Evolutionary conservation across 2,797 vertebrate genomes (phyloP).

Genomic region (Sebastes matsubarae): DNA sequence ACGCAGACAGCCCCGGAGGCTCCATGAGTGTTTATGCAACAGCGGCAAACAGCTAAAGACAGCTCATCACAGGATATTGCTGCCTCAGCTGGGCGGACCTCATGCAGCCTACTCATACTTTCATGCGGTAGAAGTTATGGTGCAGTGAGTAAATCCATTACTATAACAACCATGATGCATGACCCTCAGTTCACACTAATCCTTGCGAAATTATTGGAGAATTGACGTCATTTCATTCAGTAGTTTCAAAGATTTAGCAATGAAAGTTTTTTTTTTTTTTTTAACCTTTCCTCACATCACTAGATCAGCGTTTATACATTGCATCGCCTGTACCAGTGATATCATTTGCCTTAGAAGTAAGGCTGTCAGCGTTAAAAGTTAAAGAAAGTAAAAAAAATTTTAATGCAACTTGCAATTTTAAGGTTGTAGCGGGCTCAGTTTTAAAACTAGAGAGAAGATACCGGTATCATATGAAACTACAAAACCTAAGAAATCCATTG

Average conservation of each 20-base stretch:
- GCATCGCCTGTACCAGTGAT: too few relatives aligned
- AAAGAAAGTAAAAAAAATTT: too few relatives aligned
- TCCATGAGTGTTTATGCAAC: conserved; percentile 21
- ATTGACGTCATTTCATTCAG: background rate
- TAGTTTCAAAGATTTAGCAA: background rate
- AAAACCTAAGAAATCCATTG: too few relatives aligned
- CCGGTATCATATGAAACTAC: accelerated
- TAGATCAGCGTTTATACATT: too few relatives aligned
- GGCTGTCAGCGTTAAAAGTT: too few relatives aligned
- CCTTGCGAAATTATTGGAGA: background rate
- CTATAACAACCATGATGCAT: background rate
- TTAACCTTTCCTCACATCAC: background rate
- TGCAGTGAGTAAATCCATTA: conserved; percentile 1
- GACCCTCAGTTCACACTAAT: background rate
- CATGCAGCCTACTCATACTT: conserved; percentile 13
- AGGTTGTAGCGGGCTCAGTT: too few relatives aligned
- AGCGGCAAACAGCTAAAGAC: conserved; percentile 28
- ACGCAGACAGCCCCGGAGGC: conserved; percentile 19
- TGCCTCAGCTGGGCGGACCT: conserved; percentile 25
- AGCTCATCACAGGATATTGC: conserved; percentile 53
- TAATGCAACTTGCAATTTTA: too few relatives aligned
- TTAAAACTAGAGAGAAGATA: too few relatives aligned
- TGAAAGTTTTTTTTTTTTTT: too few relatives aligned
- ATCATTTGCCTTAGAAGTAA: too few relatives aligned
- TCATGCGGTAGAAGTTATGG: background rate